Evolutionary conservation across 1,140 invertebrate genomes (phyloP), one percentile per base, ranked within the genome.

Genomic region (Drosophila bocqueti): DNA sequence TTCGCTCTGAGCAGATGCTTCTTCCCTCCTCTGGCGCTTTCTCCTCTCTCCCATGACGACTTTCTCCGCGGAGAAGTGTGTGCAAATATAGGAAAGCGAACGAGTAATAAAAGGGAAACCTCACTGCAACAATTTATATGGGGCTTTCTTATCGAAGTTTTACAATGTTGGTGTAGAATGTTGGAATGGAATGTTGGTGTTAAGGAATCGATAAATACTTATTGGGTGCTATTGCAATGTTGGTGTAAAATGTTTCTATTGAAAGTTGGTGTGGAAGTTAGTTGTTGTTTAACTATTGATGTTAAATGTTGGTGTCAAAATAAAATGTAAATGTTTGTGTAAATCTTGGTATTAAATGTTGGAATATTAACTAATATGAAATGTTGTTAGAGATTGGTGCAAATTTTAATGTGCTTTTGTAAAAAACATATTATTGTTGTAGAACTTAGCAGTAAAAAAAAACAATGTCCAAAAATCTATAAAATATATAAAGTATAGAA

Each of bases 21-120:
- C 66, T 21, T 18, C 29, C 7, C 65, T 24, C 3, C 29, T 8
- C 29, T 6, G 15, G 52, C 26, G 21, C n/a, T 55, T 29, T 43
- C 50, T 10, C 47, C 21, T 13, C 18, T 21, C 46, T 5, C 15
- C 24, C 21, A n/a, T 3, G 9, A 10, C 38, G 49, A 69, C 52
- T 72, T 72, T 74, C 42, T 40, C 68, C 31, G 43, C 31, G 24
- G 64, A 69, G 52, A 57, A 57, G 50, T 26, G 64, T 72, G 68
- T 66, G 63, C 63, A 66, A 66, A 66, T 66, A 66, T 61, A 18
- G 29, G 1, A 24, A 45, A 13, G 58, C 58, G 21, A 34, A 45
- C 58, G 34, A 36, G 42, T 31, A 43, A 45, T 59, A 46, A 63
- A 66, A 66, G n/a, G 34, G n/a, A 63, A 66, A 26, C 3, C 13